A percentile compares a stretch with the other conserved stretches of the same genome.
These are phyloP conservation scores for Panopea generosa DNA, from an alignment of 2,888 invertebrate genomes.

Conservation along the genomic window DNA sequence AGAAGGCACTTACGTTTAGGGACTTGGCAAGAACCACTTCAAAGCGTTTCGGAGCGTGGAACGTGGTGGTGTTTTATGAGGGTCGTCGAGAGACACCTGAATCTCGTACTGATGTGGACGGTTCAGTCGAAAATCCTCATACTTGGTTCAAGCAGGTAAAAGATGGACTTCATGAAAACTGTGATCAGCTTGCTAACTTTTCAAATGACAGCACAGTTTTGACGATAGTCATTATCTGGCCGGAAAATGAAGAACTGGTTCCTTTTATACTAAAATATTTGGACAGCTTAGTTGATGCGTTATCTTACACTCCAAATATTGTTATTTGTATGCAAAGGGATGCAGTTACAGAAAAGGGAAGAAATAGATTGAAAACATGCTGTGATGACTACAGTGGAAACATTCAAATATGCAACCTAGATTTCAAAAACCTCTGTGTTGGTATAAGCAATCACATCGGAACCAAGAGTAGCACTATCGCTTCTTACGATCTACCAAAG, in stretches of 20 bases:
- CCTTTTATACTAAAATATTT: slow-evolving; percentile 35
- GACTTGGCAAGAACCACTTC: background rate
- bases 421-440: slow-evolving; percentile 17
- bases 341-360: slow-evolving; percentile 18
- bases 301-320: slow-evolving; percentile 40
- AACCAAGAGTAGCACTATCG: background rate
- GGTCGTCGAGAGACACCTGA: slow-evolving; percentile 38
- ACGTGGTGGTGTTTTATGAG: slow-evolving; percentile 60
- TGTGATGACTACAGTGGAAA: slow-evolving; percentile 16
- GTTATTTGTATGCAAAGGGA: slow-evolving; percentile 35
- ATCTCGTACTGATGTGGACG: no score
- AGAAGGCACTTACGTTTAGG: no score
- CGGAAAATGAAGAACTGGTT: slow-evolving; percentile 30
- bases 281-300: slow-evolving; percentile 23
- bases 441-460: slow-evolving; percentile 16
- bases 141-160: slow-evolving; percentile 30
- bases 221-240: slow-evolving; percentile 63
- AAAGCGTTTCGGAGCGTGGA: slow-evolving; percentile 33
- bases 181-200: slow-evolving; percentile 45
- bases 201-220: slow-evolving; percentile 50
- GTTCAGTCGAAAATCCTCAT: slow-evolving; percentile 9
- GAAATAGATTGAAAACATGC: slow-evolving; percentile 12
- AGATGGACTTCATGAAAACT: slow-evolving; percentile 20
- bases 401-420: slow-evolving; percentile 11
- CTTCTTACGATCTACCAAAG: background rate